Evolutionary conservation across 2,113 vertebrate genomes (phyloP).

Genomic region (Varanus salvator): DNA sequence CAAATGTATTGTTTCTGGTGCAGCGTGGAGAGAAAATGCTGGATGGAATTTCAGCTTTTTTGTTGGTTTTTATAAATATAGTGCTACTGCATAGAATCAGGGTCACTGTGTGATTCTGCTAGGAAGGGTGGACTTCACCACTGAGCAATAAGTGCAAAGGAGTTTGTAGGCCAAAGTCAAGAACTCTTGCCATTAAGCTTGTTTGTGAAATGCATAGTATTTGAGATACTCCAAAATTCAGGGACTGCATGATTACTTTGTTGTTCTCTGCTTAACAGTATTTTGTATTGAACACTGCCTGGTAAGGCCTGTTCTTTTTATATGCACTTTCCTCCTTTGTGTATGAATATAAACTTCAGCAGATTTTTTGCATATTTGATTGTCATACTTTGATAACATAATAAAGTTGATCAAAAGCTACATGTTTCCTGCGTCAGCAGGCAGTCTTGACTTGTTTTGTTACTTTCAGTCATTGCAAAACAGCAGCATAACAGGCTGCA

Average conservation of each 20-base stretch:
- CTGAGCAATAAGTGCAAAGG: constrained; percentile 70
- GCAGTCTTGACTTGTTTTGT: neutral
- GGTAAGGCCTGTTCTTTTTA: constrained; percentile 67
- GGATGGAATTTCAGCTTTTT: constrained; percentile 43
- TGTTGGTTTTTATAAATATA: neutral
- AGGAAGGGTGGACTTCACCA: constrained; percentile 48
- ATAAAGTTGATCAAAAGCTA: constrained; percentile 71
- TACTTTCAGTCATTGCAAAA: neutral
- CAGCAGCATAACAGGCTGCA: neutral
- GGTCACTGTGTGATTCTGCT: constrained; percentile 65
- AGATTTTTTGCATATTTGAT: constrained; percentile 65
- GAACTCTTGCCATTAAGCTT: constrained; percentile 56
- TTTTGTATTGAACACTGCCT: constrained; percentile 70
- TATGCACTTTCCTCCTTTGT: constrained; percentile 61
- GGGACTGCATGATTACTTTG: constrained; percentile 66
- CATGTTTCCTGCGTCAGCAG: constrained; percentile 29
- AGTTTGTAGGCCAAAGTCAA: constrained; percentile 67
- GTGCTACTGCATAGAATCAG: constrained; percentile 50
- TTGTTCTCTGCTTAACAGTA: constrained; percentile 70
- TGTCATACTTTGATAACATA: constrained; percentile 72
- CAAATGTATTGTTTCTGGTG: constrained; percentile 59
- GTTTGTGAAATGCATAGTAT: constrained; percentile 63
- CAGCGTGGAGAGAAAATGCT: constrained; percentile 37
- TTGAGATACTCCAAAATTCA: constrained; percentile 66
- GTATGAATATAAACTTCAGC: constrained; percentile 55